Percentiles rank a stretch among this genome's conserved stretches.
Evolutionary conservation across 2,797 vertebrate species (phyloP).

Genomic region (Eospalax fontanierii): DNA sequence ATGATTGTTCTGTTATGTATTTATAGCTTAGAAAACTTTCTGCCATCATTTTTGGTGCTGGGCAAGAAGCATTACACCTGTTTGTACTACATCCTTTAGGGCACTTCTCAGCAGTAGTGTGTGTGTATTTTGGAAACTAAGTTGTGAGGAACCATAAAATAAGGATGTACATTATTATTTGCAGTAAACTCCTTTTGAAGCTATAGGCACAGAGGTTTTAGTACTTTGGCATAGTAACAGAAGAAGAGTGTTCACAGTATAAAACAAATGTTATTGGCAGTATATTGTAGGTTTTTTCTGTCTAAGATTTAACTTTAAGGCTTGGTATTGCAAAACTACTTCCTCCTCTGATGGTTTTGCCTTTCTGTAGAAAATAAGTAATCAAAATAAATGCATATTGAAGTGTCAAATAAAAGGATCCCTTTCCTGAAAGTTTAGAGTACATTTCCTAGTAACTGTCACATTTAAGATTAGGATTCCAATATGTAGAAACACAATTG

Average conservation of each 20-base stretch:
- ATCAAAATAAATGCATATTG: slow-evolving; percentile 21
- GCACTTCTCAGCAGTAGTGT: background rate
- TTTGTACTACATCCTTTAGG: background rate
- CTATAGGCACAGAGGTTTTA: slow-evolving; percentile 16
- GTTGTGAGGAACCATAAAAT: slow-evolving; percentile 38
- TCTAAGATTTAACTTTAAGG: background rate
- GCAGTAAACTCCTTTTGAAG: slow-evolving; percentile 44
- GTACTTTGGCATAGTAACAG: slow-evolving; percentile 28
- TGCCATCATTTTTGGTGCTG: background rate
- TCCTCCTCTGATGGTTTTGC: slow-evolving; percentile 3
- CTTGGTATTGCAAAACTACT: slow-evolving; percentile 8
- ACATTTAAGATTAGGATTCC: background rate
- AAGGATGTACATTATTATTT: slow-evolving; percentile 51
- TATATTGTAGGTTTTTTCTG: background rate
- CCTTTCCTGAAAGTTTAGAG: background rate
- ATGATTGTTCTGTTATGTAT: slow-evolving; percentile 10
- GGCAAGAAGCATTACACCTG: background rate
- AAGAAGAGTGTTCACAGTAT: slow-evolving; percentile 41
- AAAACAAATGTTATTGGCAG: slow-evolving; percentile 51
- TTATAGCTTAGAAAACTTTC: background rate
- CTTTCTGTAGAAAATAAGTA: slow-evolving; percentile 33
- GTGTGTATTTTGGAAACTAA: slow-evolving; percentile 54
- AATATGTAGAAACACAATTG: background rate
- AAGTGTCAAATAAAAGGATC: no score
- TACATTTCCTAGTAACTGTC: background rate